Evolutionary conservation across 1,140 invertebrate species (phyloP).

Genomic region (Bombyx mandarina): DNA sequence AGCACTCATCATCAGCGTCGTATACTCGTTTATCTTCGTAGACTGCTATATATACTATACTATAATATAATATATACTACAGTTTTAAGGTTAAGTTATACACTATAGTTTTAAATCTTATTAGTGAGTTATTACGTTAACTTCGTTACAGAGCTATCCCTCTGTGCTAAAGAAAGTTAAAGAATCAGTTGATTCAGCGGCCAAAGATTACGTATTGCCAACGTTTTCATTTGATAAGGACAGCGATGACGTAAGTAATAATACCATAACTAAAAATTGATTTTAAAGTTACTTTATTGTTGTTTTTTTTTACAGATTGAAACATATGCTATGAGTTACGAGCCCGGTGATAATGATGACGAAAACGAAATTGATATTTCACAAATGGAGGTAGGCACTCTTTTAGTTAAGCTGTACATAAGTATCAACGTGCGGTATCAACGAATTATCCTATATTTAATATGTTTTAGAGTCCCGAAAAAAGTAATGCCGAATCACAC

Average conservation of each 20-base stretch:
- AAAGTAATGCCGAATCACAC: constrained; percentile 51
- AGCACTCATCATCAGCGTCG: too few relatives aligned
- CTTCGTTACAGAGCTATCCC: constrained; percentile 42
- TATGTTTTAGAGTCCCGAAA: constrained; percentile 42
- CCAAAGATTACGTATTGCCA: constrained; percentile 55
- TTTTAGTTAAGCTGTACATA: constrained; percentile 5
- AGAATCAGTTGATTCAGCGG: constrained; percentile 39
- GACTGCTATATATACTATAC: too few relatives aligned
- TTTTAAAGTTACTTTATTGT: neutral
- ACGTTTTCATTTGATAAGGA: constrained; percentile 34
- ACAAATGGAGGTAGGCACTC: constrained; percentile 31
- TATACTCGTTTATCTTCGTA: too few relatives aligned
- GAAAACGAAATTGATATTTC: constrained; percentile 28
- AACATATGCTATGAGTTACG: constrained; percentile 31
- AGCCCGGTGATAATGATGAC: constrained; percentile 31
- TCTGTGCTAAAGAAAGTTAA: constrained; percentile 53
- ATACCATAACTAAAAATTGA: neutral
- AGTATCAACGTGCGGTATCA: neutral
- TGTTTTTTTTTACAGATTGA: constrained; percentile 10
- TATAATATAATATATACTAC: too few relatives aligned
- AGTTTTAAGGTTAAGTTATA: too few relatives aligned
- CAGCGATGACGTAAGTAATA: constrained; percentile 29
- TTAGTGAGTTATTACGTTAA: too few relatives aligned
- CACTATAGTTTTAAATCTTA: too few relatives aligned
- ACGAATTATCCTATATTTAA: neutral